Conservation (phyloP, 2,888 invertebrate species). For the Hyposoter dolosus region DNA sequence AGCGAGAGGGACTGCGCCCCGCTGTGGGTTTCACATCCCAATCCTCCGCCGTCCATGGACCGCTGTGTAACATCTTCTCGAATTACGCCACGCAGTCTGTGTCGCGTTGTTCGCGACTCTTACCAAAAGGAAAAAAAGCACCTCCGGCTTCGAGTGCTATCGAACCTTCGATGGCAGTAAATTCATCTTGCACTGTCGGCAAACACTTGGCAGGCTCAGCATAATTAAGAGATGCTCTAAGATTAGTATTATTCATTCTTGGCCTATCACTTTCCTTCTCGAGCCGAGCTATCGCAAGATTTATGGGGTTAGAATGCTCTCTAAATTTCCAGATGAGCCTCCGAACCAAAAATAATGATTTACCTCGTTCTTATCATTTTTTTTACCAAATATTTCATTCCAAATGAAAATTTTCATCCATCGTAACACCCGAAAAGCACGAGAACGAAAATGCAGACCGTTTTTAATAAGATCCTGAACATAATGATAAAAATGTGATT, state of each 20-base stretch:
- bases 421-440: too few species aligned
- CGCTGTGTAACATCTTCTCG: slow-evolving; percentile 73
- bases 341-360: background rate
- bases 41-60: slow-evolving; percentile 44
- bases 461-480: background rate
- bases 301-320: background rate
- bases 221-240: slow-evolving; percentile 42
- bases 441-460: too few species aligned
- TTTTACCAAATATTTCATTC: background rate
- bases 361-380: background rate
- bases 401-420: background rate
- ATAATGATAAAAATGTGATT: background rate
- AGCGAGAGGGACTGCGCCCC: slow-evolving; percentile 41
- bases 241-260: background rate
- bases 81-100: slow-evolving; percentile 80
- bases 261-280: background rate
- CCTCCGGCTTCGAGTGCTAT: background rate
- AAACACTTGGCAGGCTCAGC: slow-evolving; percentile 31
- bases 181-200: slow-evolving; percentile 41
- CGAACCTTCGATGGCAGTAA: slow-evolving; percentile 21
- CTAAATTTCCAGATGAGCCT: background rate
- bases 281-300: slow-evolving; percentile 1
- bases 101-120: slow-evolving; percentile 78
- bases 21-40: slow-evolving; percentile 54
- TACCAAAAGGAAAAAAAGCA: slow-evolving; percentile 57